Conservation (phyloP, 1,140 invertebrate species). For the honey bee (Apis mellifera) region Amel_HAv3.1 CM009942.2:11155501-11156000, state of each 20-base stretch:
- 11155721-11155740: neutral
- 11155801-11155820: no score
- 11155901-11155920: neutral
- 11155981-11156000: neutral
- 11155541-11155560: neutral
- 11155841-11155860: no score
- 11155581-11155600: no score
- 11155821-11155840: neutral
- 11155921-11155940: neutral
- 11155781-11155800: no score
- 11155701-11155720: neutral
- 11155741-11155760: neutral
- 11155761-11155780: neutral
- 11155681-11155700: neutral
- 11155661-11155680: neutral
- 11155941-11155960: constrained; percentile 1
- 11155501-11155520: neutral
- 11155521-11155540: neutral
- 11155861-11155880: constrained; percentile 10
- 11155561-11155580: neutral
- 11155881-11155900: neutral
- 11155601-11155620: neutral
- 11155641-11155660: neutral
- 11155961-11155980: neutral
- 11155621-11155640: neutral